Base-by-base conservation (phyloP, 2,888 invertebrate species). In the Agapetus fuscipes region DNA sequence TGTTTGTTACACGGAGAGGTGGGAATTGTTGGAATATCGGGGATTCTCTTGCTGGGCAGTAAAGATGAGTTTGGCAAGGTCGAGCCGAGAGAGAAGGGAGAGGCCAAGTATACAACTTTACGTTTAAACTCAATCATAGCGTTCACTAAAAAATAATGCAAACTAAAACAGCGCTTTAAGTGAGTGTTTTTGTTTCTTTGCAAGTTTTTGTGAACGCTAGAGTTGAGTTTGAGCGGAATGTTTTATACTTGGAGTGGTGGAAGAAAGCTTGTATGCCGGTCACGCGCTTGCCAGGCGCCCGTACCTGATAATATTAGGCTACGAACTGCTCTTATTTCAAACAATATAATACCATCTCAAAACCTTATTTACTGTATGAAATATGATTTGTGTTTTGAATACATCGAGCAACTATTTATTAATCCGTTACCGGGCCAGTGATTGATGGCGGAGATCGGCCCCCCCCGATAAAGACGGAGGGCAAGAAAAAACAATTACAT, bases 321-420 rank as follows among this genome's bases (percentile, higher is more conserved):
- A 20, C 28, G 35, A 17, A 34, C 24, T 20, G 31, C 30, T 30
- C 37, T 17, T 20, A 37, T 33, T 30, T 37, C 37, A 42, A 37
- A 40, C 36, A 40, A 30, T 34, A 42, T 42, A 41, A 41, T 42
- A 37, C 37, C 34, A 37, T 37, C 35, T 38, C 37, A 37, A 43
- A 20, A 39, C 38, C 39, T 43, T 43, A 43, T 43, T 43, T 43
- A 43, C 38, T 35, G 35, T 39, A 31, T 31, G 39, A 43, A 43
- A 43, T 43, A 43, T 35, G 43, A 39, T 43, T 43, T 43, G 43
- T 43, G 43, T 39, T 43, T 43, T 43, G 43, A 43, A 43, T 43
- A 43, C 39, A 24, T 34, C 24, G 28, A n/a, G n/a, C 32, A 32
- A 13, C 12, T 24, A 20, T 24, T 20, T 32, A 13, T 32, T 32